These are phyloP conservation scores for Chlamydotis undulata DNA, from an alignment of 2,113 vertebrate genomes.

Conservation along the genomic window DNA sequence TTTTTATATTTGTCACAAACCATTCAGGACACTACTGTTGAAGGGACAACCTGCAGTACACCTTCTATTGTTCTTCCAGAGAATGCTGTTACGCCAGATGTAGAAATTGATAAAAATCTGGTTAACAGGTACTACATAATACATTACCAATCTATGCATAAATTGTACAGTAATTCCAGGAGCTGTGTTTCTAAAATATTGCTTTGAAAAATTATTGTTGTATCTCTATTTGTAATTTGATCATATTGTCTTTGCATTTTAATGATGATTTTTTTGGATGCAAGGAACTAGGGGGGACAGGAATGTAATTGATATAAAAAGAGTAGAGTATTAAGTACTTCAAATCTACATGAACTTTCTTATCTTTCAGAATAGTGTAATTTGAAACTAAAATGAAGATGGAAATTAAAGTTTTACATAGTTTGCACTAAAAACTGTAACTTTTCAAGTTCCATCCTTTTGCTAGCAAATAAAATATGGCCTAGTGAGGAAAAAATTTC, in stretches of 20 bases:
- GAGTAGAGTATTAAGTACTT: background rate
- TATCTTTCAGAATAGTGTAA: background rate
- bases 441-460: background rate
- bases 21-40: conserved; percentile 71
- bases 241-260: background rate
- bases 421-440: background rate
- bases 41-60: conserved; percentile 71
- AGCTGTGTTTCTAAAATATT: background rate
- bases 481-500: background rate
- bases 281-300: background rate
- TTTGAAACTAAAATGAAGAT: background rate
- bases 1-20: conserved; percentile 50
- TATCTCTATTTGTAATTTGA: background rate
- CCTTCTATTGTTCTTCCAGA: conserved; percentile 89
- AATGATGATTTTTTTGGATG: background rate
- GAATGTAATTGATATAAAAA: background rate
- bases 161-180: background rate
- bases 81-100: conserved; percentile 71
- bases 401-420: background rate
- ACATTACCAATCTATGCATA: background rate
- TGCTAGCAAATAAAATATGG: background rate
- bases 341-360: background rate
- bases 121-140: conserved; percentile 69
- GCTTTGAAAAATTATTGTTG: background rate
- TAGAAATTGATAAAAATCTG: conserved; percentile 74